These are phyloP conservation scores for Oceanodroma leucorhoa DNA, from an alignment of 2,797 vertebrate genomes.

Conservation along the genomic window DNA sequence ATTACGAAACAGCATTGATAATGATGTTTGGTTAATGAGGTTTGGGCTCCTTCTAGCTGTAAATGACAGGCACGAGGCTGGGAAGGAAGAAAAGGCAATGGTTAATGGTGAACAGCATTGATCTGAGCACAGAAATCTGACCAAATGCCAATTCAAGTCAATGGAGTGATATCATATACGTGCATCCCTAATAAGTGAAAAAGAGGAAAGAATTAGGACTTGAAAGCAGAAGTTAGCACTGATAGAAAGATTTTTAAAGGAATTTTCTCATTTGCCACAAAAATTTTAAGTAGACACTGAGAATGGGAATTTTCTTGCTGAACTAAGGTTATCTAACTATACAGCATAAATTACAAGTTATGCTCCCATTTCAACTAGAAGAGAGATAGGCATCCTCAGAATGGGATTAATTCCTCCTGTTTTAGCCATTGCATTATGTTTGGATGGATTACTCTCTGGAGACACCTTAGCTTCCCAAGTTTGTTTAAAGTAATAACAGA, in stretches of 20 bases:
- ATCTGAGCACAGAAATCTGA: neutral
- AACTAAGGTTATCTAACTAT: neutral
- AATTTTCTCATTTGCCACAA: neutral
- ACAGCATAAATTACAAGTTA: neutral
- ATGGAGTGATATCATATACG: fast-evolving
- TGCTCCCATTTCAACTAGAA: neutral
- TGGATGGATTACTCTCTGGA: neutral
- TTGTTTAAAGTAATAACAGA: neutral
- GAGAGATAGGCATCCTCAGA: neutral
- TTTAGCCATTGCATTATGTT: neutral
- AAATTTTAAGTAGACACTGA: neutral
- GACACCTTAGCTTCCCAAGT: neutral
- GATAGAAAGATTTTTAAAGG: neutral
- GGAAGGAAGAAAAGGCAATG: neutral
- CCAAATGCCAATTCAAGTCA: neutral
- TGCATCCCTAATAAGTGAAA: neutral
- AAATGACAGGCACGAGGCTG: neutral
- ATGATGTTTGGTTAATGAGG: neutral
- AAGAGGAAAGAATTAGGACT: neutral
- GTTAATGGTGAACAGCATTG: neutral
- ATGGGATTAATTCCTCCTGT: neutral
- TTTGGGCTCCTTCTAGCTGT: neutral
- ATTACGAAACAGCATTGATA: neutral
- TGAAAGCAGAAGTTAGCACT: neutral
- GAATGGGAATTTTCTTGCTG: neutral